Percentiles rank a stretch among this genome's conserved stretches.
These are phyloP conservation scores for Coreoperca whiteheadi DNA, from an alignment of 2,113 vertebrate species.

Conservation along the genomic window DNA sequence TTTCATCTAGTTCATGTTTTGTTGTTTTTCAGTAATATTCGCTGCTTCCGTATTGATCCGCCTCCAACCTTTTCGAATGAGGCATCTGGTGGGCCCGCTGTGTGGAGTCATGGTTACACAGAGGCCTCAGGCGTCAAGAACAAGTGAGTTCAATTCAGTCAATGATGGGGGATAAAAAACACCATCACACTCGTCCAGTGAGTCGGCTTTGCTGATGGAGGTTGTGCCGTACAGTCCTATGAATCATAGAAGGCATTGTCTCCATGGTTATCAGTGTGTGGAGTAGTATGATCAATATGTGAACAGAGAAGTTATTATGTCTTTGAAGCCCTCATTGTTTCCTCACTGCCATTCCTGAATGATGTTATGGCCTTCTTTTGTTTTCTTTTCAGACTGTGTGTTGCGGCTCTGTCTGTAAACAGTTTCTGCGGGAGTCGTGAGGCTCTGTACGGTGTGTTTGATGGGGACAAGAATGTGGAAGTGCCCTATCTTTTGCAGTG, in stretches of 20 bases:
- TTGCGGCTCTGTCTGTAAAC: constrained; percentile 94
- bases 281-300: constrained; percentile 12
- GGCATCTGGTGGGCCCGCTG: constrained; percentile 90
- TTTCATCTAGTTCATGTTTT: constrained; percentile 37
- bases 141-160: constrained; percentile 87
- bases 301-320: constrained; percentile 6
- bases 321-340: constrained; percentile 27
- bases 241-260: constrained; percentile 15
- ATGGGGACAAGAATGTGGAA: constrained; percentile 96
- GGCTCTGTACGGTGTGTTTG: constrained; percentile 97
- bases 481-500: constrained; percentile 97
- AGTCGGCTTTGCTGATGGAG: not conserved
- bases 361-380: not conserved
- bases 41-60: constrained; percentile 97
- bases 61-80: constrained; percentile 89
- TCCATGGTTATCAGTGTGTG: constrained; percentile 28
- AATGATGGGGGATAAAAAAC: constrained; percentile 29
- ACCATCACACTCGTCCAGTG: not conserved
- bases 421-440: constrained; percentile 95
- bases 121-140: constrained; percentile 97
- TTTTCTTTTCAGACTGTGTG: constrained; percentile 88
- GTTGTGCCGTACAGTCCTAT: not conserved
- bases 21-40: constrained; percentile 90
- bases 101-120: constrained; percentile 98
- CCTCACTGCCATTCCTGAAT: not conserved